Evolutionary conservation across 2,888 invertebrate genomes (phyloP), one percentile per base, ranked within the genome.

Genomic region (Pachydiplax longipennis): DNA sequence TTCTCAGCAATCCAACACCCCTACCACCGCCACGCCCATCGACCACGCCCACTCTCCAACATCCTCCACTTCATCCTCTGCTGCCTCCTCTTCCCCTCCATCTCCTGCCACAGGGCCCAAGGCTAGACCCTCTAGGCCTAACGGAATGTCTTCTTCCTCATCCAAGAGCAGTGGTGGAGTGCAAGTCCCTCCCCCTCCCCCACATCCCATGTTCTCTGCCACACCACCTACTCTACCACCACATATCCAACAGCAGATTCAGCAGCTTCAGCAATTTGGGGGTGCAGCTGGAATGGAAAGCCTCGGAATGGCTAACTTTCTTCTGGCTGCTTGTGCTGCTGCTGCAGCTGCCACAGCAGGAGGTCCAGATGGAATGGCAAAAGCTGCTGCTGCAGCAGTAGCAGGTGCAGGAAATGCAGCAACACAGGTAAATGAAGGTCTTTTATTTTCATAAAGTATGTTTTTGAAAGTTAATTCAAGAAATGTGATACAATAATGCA

Each of bases 241-340:
- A 92, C 95, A 97, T 90, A 94, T 53, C 83, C 97, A 35, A 95
- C 95, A 35, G 94, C 95, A 1, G 96, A 91, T 87, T 73, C 91
- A 80, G 82, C 91, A 83, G 90, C 92, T 91, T 91, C 91, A 91
- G 92, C 91, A 87, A 37, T 87, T 87, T n/a, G 87, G 87, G 1
- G 37, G 87, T 35, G 87, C 61, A n/a, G 61, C 87, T 1, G 83
- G 83, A 25, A 61, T 87, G 61, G 91, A 92, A 91, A 91, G 92
- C 92, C 82, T 92, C 91, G 90, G 91, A 91, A 91, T 92, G 91
- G 90, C 92, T 81, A 90, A 91, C 90, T 90, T 91, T 65, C 90
- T 92, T 58, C 80, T 81, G 53, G 91, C 92, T 87, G 91, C 92
- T 82, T 90, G 92, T 90, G 92, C 92, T 90, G 83, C 91, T 37